Percentiles rank a stretch among this genome's conserved stretches.
Conservation (phyloP, 2,888 invertebrate genomes). For the Vandiemenella viatica region DNA sequence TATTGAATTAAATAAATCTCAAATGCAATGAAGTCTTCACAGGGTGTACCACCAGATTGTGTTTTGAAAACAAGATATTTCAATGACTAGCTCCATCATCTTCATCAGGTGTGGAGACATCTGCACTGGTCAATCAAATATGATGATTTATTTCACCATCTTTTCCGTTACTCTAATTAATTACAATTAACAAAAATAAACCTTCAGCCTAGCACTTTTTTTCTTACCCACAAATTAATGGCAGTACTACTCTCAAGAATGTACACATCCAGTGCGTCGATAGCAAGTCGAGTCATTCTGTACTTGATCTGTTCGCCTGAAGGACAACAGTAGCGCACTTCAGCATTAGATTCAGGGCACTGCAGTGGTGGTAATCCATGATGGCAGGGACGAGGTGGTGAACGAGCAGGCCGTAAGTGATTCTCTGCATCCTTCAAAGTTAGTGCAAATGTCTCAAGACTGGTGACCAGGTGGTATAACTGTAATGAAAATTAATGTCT, state of each 20-base stretch:
- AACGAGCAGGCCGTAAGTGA: conserved; percentile 64
- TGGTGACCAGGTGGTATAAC: conserved; percentile 72
- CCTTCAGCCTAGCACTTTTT: no score
- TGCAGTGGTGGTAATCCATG: conserved; percentile 56
- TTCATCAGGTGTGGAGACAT: no score
- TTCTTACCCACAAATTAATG: conserved; percentile 59
- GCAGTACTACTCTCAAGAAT: conserved; percentile 80
- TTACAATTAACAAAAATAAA: background rate
- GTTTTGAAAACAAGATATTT: no score
- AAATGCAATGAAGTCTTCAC: no score
- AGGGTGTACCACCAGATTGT: no score
- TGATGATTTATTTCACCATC: no score
- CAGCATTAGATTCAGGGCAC: conserved; percentile 52
- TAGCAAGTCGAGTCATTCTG: conserved; percentile 73
- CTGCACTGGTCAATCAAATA: no score
- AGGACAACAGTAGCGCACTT: conserved; percentile 58
- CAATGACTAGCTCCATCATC: no score
- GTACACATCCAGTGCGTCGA: conserved; percentile 82
- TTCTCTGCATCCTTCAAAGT: conserved; percentile 82
- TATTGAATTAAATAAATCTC: no score
- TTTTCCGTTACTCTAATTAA: background rate
- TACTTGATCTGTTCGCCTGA: conserved; percentile 80
- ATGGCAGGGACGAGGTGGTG: conserved; percentile 56
- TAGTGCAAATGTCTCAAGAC: conserved; percentile 75
- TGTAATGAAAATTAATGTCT: conserved; percentile 22